Evolutionary conservation across 2,797 vertebrate species (phyloP), one percentile per base, ranked within the genome.

Genomic region (Micrastur ruficollis): DNA sequence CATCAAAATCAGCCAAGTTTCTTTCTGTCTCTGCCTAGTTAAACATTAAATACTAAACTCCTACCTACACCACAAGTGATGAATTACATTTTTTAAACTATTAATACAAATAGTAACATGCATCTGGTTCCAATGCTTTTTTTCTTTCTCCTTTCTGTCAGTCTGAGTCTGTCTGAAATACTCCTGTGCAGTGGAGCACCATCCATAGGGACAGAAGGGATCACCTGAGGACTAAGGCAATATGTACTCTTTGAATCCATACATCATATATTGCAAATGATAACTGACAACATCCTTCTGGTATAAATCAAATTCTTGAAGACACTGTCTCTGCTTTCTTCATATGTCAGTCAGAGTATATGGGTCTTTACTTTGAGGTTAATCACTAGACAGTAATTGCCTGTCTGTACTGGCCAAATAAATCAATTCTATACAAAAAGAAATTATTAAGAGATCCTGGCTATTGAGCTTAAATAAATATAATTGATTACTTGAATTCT

Each of bases 311-410:
- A 90, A 96, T 56, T 59, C 32, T 82, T 86, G 49, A 95, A 95
- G 36, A 80, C 46, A 81, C 47, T 26, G 70, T 93, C 55, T 91
- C 50, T 70, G 62, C 27, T 95, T 90, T 95, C 67, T 50, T 87
- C 49, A 25, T 53, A 42, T 40, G 36, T 81, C 46, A 93, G 95
- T 56, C 56, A 76, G 42, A 82, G 27, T 75, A 58, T 71, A 94
- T 61, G 62, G 82, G 93, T 95, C 74, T 96, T 97, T 97, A 82
- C 40, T 50, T 32, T 76, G 79, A 96, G 68, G 81, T 96, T 95
- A 96, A 98, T 98, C 95, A 97, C 95, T 96, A 49, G 58, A 96
- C 82, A 96, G 91, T 96, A 96, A 97, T 95, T 94, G 83, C 72
- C 79, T 93, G 52, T 97, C 97, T 97, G 61, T 90, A 96, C 86